Conservation (phyloP, 2,797 vertebrate species). For the Schizopygopsis malacanthus region DNA sequence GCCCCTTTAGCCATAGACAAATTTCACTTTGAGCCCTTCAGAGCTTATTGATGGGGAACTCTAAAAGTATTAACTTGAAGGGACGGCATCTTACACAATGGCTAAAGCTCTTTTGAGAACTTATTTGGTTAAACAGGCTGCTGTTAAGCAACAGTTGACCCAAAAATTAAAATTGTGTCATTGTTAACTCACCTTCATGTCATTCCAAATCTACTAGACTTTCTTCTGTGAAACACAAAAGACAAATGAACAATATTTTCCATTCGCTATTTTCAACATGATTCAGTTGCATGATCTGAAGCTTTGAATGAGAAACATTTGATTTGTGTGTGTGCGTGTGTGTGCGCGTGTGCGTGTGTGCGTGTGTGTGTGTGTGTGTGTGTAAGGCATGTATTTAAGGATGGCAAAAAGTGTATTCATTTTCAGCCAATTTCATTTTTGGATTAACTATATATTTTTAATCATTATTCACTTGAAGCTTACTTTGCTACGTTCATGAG, state of each 20-base stretch:
- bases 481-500: neutral
- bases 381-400: neutral
- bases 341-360: too few relatives aligned
- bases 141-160: neutral
- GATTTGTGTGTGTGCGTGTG: too few relatives aligned
- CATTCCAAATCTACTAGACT: neutral
- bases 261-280: neutral
- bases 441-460: neutral
- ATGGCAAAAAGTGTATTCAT: neutral
- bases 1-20: slow-evolving; percentile 54
- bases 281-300: neutral
- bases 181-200: slow-evolving; percentile 1
- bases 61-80: slow-evolving; percentile 51
- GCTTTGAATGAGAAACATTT: neutral
- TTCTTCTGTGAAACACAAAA: slow-evolving; percentile 3
- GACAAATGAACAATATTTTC: neutral
- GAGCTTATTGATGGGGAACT: slow-evolving; percentile 54
- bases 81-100: slow-evolving; percentile 2
- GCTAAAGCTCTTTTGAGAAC: slow-evolving; percentile 9
- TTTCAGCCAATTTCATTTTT: neutral
- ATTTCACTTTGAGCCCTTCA: slow-evolving; percentile 60
- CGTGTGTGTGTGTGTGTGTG: too few relatives aligned
- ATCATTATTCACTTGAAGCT: neutral
- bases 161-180: slow-evolving; percentile 5
- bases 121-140: slow-evolving; percentile 15